phyloP scores from a whole-genome alignment of 1,140 invertebrate species.

The Euura lappo region DNA sequence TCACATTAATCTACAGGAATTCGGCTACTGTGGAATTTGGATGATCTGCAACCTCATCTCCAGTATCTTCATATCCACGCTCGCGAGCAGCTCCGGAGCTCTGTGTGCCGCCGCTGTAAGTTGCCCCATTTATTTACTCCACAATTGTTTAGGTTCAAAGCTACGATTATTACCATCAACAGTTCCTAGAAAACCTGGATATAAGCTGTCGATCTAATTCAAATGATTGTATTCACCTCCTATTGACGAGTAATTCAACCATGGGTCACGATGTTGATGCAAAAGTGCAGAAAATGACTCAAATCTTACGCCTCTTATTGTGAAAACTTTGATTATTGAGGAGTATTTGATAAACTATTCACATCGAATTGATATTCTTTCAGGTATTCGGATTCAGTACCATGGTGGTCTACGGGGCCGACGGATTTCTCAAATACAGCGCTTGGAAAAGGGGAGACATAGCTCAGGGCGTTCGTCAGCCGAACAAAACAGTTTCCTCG shows the following conservation, averaged over 20 bases:
- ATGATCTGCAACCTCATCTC: constrained; percentile 75
- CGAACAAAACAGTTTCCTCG: constrained; percentile 69
- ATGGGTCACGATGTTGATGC: too few species aligned
- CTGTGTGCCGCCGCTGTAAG: constrained; percentile 72
- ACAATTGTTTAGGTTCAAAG: neutral
- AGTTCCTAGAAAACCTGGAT: too few species aligned
- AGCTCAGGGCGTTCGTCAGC: constrained; percentile 74
- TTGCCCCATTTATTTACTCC: constrained; percentile 27
- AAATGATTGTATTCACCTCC: too few species aligned
- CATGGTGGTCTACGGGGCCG: constrained; percentile 78
- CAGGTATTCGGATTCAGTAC: constrained; percentile 83
- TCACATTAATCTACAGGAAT: constrained; percentile 63
- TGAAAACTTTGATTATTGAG: constrained; percentile 18
- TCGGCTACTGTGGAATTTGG: constrained; percentile 76
- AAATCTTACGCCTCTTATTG: neutral
- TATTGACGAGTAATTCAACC: too few species aligned
- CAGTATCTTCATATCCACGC: constrained; percentile 66
- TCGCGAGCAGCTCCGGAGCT: constrained; percentile 55
- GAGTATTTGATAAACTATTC: constrained; percentile 14
- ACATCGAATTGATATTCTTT: constrained; percentile 43
- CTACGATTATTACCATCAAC: too few species aligned
- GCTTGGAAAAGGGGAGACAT: constrained; percentile 68
- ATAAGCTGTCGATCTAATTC: too few species aligned
- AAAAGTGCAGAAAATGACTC: neutral
- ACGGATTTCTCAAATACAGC: constrained; percentile 78